phyloP scores from a whole-genome alignment of 2,113 vertebrate species.

The Chaetodon trifascialis region DNA sequence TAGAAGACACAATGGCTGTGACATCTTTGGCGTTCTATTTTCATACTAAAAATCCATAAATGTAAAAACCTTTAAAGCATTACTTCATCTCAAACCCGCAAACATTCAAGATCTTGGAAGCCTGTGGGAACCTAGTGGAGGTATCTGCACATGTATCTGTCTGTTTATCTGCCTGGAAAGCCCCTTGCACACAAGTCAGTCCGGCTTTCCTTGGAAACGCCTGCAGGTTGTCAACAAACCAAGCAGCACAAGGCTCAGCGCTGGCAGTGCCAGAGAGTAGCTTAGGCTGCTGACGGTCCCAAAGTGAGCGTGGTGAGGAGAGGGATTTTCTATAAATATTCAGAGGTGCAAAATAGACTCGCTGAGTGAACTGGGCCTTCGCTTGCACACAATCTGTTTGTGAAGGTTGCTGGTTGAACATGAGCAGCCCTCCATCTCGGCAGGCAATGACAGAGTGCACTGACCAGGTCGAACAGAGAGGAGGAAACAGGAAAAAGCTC shows the following conservation, averaged over 20 bases:
- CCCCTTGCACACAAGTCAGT: slow-evolving; percentile 51
- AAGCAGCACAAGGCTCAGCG: slow-evolving; percentile 31
- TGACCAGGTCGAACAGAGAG: neutral
- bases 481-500: neutral
- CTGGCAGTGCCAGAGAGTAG: slow-evolving; percentile 58
- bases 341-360: slow-evolving; percentile 73
- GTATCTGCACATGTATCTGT: neutral
- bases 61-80: neutral
- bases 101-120: neutral
- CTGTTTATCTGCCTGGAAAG: slow-evolving; percentile 49
- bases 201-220: slow-evolving; percentile 57
- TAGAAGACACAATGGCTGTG: neutral
- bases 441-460: neutral
- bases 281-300: slow-evolving; percentile 67
- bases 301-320: slow-evolving; percentile 58
- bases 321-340: slow-evolving; percentile 81
- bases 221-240: slow-evolving; percentile 63
- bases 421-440: neutral
- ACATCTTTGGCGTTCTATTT: slow-evolving; percentile 10
- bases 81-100: slow-evolving; percentile 14
- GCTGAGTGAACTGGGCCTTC: slow-evolving; percentile 27
- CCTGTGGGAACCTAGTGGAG: neutral
- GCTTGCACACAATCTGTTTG: slow-evolving; percentile 1
- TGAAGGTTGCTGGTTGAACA: slow-evolving; percentile 13
- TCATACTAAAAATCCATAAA: neutral